Conservation (phyloP, 2,113 vertebrate genomes). For the Rhinopithecus roxellana region DNA sequence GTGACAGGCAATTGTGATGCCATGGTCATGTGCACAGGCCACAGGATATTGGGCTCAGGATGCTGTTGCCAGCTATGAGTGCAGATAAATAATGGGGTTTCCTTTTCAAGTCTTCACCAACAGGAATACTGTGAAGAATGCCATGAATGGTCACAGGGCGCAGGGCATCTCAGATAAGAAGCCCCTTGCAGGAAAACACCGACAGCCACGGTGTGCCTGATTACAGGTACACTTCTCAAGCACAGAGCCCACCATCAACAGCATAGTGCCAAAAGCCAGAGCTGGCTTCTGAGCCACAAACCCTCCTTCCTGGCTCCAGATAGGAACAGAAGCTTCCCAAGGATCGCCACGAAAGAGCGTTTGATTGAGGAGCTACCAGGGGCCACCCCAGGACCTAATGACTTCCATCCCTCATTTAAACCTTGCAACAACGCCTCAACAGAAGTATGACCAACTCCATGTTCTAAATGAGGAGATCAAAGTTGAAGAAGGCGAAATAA, state of each 20-base stretch:
- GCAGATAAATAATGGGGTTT: not conserved
- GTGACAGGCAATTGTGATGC: rapidly evolving
- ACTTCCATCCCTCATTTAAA: not conserved
- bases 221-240: not conserved
- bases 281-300: not conserved
- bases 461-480: not conserved
- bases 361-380: too few relatives aligned
- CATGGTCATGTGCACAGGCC: too few relatives aligned
- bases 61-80: too few relatives aligned
- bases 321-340: not conserved
- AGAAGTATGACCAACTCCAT: not conserved
- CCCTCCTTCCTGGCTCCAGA: too few relatives aligned
- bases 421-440: not conserved
- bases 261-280: not conserved
- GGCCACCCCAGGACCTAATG: not conserved
- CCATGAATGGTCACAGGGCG: not conserved
- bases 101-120: not conserved
- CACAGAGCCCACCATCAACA: not conserved
- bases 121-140: not conserved
- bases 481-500: not conserved
- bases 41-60: not conserved
- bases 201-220: not conserved
- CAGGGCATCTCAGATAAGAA: not conserved
- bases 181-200: not conserved
- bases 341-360: not conserved